Evolutionary conservation across 2,888 invertebrate species (phyloP).

Genomic region (Calameuta pallipes): DNA sequence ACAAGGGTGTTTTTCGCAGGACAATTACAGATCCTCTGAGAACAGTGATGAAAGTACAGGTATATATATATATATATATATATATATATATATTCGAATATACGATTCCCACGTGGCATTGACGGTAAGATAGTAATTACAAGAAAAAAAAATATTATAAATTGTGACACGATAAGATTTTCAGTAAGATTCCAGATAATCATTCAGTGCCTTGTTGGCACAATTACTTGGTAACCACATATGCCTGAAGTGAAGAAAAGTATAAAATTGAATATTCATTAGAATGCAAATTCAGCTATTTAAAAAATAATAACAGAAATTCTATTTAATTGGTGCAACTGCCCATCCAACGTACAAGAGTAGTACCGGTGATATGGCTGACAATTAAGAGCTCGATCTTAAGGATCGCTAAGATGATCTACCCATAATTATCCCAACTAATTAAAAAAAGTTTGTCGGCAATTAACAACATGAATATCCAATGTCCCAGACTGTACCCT

Average conservation of each 20-base stretch:
- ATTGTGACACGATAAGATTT: no score
- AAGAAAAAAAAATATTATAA: no score
- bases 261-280: conserved; percentile 51
- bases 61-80: no score
- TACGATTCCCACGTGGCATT: conserved; percentile 11
- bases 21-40: neutral
- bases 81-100: neutral
- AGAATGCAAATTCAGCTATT: conserved; percentile 49
- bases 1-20: no score
- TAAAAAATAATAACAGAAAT: conserved; percentile 60
- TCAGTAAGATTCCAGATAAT: no score
- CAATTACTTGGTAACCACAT: no score
- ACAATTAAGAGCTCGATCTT: conserved; percentile 58
- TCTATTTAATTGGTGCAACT: conserved; percentile 59
- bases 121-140: no score
- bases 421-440: conserved; percentile 53
- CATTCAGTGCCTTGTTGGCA: no score
- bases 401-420: conserved; percentile 23
- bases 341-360: neutral
- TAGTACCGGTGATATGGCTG: conserved; percentile 29
- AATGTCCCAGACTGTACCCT: neutral
- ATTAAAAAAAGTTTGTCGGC: conserved; percentile 59
- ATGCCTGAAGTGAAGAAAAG: no score
- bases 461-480: conserved; percentile 55
- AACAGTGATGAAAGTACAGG: conserved; percentile 13